Percentiles rank a stretch among this genome's conserved stretches.
Evolutionary conservation across 2,113 vertebrate species (phyloP).

Genomic region (Thinocorus orbignyianus): DNA sequence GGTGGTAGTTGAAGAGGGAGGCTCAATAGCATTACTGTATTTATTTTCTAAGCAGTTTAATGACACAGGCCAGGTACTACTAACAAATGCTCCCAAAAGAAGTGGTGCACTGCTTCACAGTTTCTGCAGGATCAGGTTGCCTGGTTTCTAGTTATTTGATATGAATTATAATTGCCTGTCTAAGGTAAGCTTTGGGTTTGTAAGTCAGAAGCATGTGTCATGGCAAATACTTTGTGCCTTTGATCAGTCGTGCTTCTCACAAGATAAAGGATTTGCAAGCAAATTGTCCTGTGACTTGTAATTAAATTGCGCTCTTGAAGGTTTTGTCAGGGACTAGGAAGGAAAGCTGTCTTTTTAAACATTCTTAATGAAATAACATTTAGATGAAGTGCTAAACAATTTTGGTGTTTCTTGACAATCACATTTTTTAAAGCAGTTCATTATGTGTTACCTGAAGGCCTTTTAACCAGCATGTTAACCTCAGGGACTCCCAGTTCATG

Average conservation of each 20-base stretch:
- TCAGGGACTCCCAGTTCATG: rapidly evolving
- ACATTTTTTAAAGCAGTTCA: background rate
- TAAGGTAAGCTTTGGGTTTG: background rate
- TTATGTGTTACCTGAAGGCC: background rate
- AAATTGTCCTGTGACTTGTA: background rate
- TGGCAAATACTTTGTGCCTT: background rate
- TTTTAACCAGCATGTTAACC: background rate
- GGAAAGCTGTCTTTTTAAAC: background rate
- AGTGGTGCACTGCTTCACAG: background rate
- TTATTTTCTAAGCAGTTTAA: background rate
- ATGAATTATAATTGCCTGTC: background rate
- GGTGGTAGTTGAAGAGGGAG: background rate
- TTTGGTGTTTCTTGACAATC: background rate
- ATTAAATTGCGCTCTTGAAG: background rate
- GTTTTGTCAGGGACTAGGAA: background rate
- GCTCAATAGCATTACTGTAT: background rate
- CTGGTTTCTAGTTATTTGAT: background rate
- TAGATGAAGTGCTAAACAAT: background rate
- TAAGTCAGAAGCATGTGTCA: background rate
- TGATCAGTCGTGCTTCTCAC: background rate
- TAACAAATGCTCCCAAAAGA: background rate
- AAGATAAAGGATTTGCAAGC: background rate
- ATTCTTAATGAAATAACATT: background rate
- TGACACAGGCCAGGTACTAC: background rate
- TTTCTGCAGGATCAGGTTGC: background rate